Percentiles rank a stretch among this genome's conserved stretches.
These are phyloP conservation scores for Anabacerthia variegaticeps DNA, from an alignment of 2,797 vertebrate species.

Conservation along the genomic window DNA sequence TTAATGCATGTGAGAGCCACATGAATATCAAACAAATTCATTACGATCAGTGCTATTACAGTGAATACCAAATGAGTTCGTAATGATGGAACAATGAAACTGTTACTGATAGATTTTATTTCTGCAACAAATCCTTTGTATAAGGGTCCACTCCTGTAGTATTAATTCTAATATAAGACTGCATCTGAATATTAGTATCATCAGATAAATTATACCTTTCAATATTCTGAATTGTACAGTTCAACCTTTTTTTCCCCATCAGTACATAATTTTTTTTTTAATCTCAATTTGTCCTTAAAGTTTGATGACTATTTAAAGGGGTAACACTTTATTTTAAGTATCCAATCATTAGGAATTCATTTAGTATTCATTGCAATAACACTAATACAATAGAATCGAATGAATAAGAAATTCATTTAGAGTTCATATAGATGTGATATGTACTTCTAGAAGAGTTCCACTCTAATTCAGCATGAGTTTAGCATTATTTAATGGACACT, in stretches of 20 bases:
- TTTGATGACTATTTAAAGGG: constrained; percentile 67
- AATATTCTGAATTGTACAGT: constrained; percentile 26
- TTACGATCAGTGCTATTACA: constrained; percentile 80
- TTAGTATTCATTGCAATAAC: constrained; percentile 72
- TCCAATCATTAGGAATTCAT: constrained; percentile 74
- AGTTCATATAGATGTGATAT: constrained; percentile 51
- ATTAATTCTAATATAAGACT: constrained; percentile 72
- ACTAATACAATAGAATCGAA: constrained; percentile 69
- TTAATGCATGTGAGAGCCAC: constrained; percentile 75
- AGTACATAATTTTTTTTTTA: constrained; percentile 23
- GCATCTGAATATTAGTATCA: constrained; percentile 71
- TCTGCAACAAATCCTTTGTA: constrained; percentile 76
- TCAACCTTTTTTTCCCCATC: neutral
- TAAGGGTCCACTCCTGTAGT: constrained; percentile 70
- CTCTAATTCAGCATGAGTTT: constrained; percentile 47
- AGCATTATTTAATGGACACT: constrained; percentile 66
- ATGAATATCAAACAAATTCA: constrained; percentile 83
- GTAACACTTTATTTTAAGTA: constrained; percentile 73
- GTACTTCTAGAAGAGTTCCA: constrained; percentile 55
- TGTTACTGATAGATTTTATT: constrained; percentile 81
- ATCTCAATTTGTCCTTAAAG: constrained; percentile 54
- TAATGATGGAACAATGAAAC: constrained; percentile 82
- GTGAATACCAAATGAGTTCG: constrained; percentile 81
- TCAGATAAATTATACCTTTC: constrained; percentile 71
- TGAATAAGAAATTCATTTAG: constrained; percentile 70